A percentile compares a stretch with the other conserved stretches of the same genome.
phyloP scores from a whole-genome alignment of 2,888 invertebrate species.

The Drosophila rellima region DNA sequence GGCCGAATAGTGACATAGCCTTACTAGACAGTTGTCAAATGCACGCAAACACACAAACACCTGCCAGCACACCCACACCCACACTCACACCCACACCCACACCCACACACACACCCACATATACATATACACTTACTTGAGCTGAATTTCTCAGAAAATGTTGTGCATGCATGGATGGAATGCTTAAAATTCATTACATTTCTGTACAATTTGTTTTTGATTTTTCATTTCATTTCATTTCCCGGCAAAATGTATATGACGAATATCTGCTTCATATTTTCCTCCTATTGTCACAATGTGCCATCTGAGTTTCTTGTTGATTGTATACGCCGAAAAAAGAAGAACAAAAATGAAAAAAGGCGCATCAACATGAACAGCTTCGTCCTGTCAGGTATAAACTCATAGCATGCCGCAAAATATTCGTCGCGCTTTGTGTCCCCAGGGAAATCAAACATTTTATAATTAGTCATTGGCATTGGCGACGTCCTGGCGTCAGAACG shows the following conservation, averaged over 20 bases:
- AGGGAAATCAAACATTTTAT: conserved; percentile 85
- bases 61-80: conserved; percentile 15
- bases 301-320: conserved; percentile 61
- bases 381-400: conserved; percentile 52
- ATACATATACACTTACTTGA: conserved; percentile 30
- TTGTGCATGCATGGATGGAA: conserved; percentile 62
- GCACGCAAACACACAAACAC: conserved; percentile 43
- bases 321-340: conserved; percentile 54
- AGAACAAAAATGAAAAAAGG: conserved; percentile 37
- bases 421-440: conserved; percentile 73
- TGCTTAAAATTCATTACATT: conserved; percentile 80
- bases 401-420: conserved; percentile 58
- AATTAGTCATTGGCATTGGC: conserved; percentile 83
- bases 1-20: conserved; percentile 78
- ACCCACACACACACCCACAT: conserved; percentile 4
- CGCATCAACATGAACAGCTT: conserved; percentile 52
- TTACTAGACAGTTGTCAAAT: conserved; percentile 78
- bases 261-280: conserved; percentile 21
- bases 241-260: conserved; percentile 63
- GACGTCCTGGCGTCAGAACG: conserved; percentile 38
- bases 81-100: conserved; percentile 17
- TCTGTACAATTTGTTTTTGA: conserved; percentile 78
- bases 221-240: conserved; percentile 72
- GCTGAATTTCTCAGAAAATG: conserved; percentile 37
- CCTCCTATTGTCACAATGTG: conserved; percentile 25